Evolutionary conservation across 2,797 vertebrate species (phyloP).

Genomic region (Todus mexicanus): DNA sequence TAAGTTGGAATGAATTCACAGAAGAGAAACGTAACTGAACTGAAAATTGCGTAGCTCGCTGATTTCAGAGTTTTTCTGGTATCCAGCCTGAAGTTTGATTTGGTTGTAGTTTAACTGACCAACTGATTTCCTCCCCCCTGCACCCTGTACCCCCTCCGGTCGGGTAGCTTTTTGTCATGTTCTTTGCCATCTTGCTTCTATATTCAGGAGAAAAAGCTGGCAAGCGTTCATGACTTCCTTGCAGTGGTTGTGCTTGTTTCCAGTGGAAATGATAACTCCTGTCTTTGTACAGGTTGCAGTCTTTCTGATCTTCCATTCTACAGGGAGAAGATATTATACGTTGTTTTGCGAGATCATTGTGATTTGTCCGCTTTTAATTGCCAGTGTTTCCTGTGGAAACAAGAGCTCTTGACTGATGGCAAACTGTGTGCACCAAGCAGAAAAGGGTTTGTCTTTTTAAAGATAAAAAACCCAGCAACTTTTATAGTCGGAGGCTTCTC

Average conservation of each 20-base stretch:
- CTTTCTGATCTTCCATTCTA: conserved; percentile 18
- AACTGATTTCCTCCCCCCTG: neutral
- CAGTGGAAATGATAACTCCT: conserved; percentile 57
- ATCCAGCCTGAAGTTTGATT: neutral
- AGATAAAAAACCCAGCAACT: neutral
- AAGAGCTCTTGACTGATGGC: neutral
- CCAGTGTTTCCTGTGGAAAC: conserved; percentile 61
- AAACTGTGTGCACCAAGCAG: neutral
- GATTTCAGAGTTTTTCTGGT: neutral
- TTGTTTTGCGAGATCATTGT: neutral
- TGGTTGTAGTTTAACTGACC: neutral
- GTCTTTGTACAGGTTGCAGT: neutral
- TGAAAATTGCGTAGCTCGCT: neutral
- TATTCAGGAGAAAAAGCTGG: neutral
- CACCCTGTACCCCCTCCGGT: neutral
- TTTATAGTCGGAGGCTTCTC: neutral
- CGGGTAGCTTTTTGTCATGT: neutral
- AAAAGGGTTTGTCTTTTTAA: neutral
- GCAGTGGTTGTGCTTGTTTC: conserved; percentile 32
- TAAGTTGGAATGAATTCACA: neutral
- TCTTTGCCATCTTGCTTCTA: neutral
- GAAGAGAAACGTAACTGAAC: neutral
- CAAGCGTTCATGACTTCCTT: neutral
- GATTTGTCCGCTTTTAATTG: neutral
- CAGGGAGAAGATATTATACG: neutral